These are phyloP conservation scores for Parotocinclus haroldoi DNA, from an alignment of 2,797 vertebrate species.

Conservation along the genomic window DNA sequence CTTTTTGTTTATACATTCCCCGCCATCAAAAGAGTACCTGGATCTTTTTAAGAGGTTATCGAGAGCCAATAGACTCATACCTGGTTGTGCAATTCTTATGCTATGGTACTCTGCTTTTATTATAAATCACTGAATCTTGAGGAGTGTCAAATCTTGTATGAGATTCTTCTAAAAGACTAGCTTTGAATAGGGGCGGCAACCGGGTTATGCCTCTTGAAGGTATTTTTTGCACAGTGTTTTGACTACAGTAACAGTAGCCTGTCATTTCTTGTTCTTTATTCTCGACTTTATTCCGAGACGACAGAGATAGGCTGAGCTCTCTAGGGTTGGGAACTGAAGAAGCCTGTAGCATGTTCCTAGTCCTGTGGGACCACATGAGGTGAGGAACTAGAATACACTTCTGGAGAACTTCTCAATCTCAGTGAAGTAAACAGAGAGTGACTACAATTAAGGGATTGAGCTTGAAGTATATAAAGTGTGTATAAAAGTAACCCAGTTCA, in stretches of 20 bases:
- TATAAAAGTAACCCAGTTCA: too few relatives aligned
- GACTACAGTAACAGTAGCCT: slow-evolving; percentile 6
- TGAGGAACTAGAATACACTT: too few relatives aligned
- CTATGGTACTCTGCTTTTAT: slow-evolving; percentile 28
- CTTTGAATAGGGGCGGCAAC: slow-evolving; percentile 32
- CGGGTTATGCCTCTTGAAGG: slow-evolving; percentile 14
- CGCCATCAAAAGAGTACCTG: not conserved
- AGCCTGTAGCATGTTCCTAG: too few relatives aligned
- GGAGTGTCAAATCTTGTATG: slow-evolving; percentile 10
- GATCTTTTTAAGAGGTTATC: too few relatives aligned
- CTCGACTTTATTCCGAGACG: too few relatives aligned
- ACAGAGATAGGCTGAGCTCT: too few relatives aligned
- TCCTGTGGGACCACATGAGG: too few relatives aligned
- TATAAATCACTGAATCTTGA: slow-evolving; percentile 35
- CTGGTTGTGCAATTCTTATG: slow-evolving; percentile 27
- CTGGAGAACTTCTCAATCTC: too few relatives aligned
- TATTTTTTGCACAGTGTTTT: slow-evolving; percentile 49
- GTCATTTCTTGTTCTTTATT: slow-evolving; percentile 6
- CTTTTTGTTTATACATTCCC: slow-evolving; percentile 22
- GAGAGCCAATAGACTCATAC: slow-evolving; percentile 15
- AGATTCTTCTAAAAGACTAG: slow-evolving; percentile 27
- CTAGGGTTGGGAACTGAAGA: too few relatives aligned
- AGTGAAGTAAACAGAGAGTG: too few relatives aligned
- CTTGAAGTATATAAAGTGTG: too few relatives aligned
- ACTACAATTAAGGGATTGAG: too few relatives aligned